Evolutionary conservation across 2,113 vertebrate species (phyloP), one percentile per base, ranked within the genome.

Genomic region (Cygnus buccinator): DNA sequence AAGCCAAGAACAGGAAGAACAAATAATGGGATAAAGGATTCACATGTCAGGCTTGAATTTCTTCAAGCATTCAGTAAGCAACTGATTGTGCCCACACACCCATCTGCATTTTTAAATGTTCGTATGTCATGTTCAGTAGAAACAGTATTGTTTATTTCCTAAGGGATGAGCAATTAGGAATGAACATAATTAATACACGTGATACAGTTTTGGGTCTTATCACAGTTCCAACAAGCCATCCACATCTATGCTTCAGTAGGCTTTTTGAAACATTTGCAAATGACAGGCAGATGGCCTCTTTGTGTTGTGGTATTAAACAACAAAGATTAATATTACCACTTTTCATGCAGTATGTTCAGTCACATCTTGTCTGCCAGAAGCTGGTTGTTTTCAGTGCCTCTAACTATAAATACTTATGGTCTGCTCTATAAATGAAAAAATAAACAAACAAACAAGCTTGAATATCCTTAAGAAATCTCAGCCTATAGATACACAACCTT

Each of bases 281-380:
- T 93, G 90, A 94, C 86, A 92, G 90, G 73, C 95, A 97, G 95
- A 96, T 94, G 92, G 94, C 62, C 86, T 94, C 89, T 94, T 89
- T 84, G 92, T 72, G 76, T 94, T 94, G 80, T 74, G 90, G 89
- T 91, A 84, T 88, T 89, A 92, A 95, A 82, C 62, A 87, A 58
- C 0, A 5, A 87, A 89, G 80, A 95, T 96, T 96, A 92, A 91
- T 96, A 87, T 68, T 91, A 25, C 70, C 63, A 33, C 41, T 93
- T 50, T 70, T 91, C 74, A 68, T 62, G 70, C 80, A 91, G 80
- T 62, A 84, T 79, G 83, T 87, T 96, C 86, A 91, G 50, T 54
- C 54, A 58, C 44, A 87, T 94, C 84, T 89, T 81, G 88, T 84
- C 80, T 96, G 89, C 90, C 92, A 94, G 86, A 83, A 94, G n/a